Conservation (phyloP, 2,888 invertebrate genomes). For the Drosophila seclusa region DNA sequence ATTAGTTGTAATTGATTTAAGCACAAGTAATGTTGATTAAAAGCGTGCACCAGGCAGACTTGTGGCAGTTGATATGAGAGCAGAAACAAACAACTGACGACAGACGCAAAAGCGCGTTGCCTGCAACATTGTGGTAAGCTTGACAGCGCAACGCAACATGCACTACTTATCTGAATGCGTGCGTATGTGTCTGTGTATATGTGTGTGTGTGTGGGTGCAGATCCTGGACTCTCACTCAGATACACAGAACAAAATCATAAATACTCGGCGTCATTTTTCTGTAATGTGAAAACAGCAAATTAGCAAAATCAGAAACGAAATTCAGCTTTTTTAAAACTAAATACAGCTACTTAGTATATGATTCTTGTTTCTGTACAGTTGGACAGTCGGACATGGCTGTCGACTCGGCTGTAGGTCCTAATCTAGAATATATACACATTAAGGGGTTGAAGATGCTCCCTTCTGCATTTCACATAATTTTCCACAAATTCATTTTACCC, state of each 20-base stretch:
- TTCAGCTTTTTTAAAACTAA: too few relatives aligned
- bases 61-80: slow-evolving; percentile 51
- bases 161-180: slow-evolving; percentile 9
- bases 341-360: background rate
- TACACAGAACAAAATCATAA: slow-evolving; percentile 1
- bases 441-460: too few relatives aligned
- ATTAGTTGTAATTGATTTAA: slow-evolving; percentile 81
- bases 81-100: slow-evolving; percentile 41
- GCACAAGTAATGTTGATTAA: slow-evolving; percentile 80
- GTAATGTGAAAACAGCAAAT: background rate
- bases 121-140: slow-evolving; percentile 67
- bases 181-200: background rate
- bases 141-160: slow-evolving; percentile 41
- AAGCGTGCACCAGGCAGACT: slow-evolving; percentile 38
- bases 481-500: too few relatives aligned
- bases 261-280: background rate
- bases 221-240: slow-evolving; percentile 43
- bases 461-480: background rate
- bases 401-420: background rate
- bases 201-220: slow-evolving; percentile 1
- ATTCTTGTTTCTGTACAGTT: background rate
- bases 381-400: background rate
- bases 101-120: slow-evolving; percentile 20
- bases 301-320: background rate
- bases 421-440: background rate